Base-by-base conservation (phyloP, 2,113 vertebrate genomes). In the Climacteris rufus region DNA sequence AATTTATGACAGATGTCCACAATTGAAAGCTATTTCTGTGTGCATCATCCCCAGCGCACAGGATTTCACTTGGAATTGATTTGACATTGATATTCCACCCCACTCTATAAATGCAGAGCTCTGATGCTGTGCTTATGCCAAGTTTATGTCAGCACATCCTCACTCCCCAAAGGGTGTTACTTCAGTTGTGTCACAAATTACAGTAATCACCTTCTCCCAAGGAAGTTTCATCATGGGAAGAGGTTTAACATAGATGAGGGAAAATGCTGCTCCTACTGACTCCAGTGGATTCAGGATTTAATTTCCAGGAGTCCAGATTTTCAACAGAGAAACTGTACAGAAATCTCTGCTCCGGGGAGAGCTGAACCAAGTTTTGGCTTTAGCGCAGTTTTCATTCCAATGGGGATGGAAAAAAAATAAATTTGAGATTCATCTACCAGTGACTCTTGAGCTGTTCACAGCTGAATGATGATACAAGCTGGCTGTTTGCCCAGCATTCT, bases 401-500 rank as follows among this genome's bases (percentile, higher is more conserved):
- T n/a, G 54, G 30, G 52, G 76, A 74, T 54, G 42, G 37, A n/a
- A 56, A 63, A 54, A 60, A 63, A 54, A 54, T 39, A 90, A 57
- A 21, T 16, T 63, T 70, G 60, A 64, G 50, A 86, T 86, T 83
- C 50, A 90, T 80, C 63, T 74, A 28, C 31, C 52, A 87, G 22
- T 64, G 72, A 40, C 40, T 91, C 69, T 64, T 68, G 33, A 91
- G 50, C 61, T 87, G 49, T 65, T 92, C 87, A 37, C 61, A 89
- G 65, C 31, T 84, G 65, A 89, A 52, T 57, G 39, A 68, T 94
- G 65, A 94, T 6, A 87, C 11, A 84, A 72, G 49, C 70, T 93
- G 93, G 91, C 82, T 78, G 50, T 68, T 87, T 83, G 81, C 89
- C 91, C 54, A 87, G 61, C 65, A 45, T 82, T 96, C 89, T 87